Evolutionary conservation across 2,888 invertebrate genomes (phyloP).

Genomic region (Synanthedon myopaeformis): DNA sequence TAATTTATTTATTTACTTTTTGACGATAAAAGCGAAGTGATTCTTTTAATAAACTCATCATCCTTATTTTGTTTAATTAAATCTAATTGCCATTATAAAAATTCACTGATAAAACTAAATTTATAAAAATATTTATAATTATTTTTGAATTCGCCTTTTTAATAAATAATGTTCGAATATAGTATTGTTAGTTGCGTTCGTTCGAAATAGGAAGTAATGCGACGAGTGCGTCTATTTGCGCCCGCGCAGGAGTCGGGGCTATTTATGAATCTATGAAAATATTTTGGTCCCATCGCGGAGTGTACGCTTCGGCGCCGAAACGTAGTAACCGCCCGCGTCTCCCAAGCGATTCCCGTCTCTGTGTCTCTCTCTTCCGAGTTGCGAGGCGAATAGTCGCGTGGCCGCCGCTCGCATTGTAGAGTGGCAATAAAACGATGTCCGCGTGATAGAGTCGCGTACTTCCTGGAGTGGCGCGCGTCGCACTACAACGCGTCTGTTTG

Average conservation of each 20-base stretch:
- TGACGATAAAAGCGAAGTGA: slow-evolving; percentile 1
- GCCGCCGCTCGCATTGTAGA: neutral
- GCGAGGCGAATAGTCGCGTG: no score
- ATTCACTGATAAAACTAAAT: no score
- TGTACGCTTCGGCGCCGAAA: slow-evolving; percentile 16
- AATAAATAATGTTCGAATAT: no score
- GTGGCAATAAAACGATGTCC: slow-evolving; percentile 12
- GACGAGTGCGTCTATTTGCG: no score
- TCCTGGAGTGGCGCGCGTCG: neutral
- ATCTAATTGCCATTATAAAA: no score
- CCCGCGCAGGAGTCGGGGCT: slow-evolving; percentile 13
- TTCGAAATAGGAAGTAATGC: neutral
- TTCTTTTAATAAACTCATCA: no score
- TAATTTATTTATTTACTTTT: neutral
- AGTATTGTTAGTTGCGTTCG: no score
- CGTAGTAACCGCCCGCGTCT: slow-evolving; percentile 9
- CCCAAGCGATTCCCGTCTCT: neutral
- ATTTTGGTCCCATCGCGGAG: slow-evolving; percentile 43
- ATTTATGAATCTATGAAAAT: slow-evolving; percentile 49
- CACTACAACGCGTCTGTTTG: neutral
- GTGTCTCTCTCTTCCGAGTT: no score
- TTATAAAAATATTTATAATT: no score
- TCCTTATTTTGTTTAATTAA: no score
- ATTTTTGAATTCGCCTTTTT: no score
- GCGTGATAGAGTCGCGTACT: neutral